These are phyloP conservation scores for Caenorhabditis tropicalis DNA, from an alignment of 1,140 invertebrate species.

Conservation along the genomic window DNA sequence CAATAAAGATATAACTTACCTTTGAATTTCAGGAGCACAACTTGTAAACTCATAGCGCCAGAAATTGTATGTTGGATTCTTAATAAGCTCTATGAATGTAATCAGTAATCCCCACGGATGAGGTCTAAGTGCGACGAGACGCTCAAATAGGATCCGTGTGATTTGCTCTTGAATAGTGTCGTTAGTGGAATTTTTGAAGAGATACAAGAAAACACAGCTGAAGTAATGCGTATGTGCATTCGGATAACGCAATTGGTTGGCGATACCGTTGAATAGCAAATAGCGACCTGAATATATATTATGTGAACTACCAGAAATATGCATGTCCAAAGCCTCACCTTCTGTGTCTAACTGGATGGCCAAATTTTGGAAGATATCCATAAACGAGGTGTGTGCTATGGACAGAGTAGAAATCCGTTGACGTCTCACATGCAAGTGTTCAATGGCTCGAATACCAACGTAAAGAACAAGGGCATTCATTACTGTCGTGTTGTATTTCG, in stretches of 20 bases:
- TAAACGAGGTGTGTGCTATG: constrained; percentile 90
- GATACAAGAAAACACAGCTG: constrained; percentile 91
- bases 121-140: constrained; percentile 94
- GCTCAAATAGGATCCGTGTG: constrained; percentile 86
- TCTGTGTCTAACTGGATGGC: constrained; percentile 96
- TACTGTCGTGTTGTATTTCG: constrained; percentile 87
- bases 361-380: constrained; percentile 99
- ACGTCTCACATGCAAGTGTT: constrained; percentile 76
- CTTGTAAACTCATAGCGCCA: constrained; percentile 99
- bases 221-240: constrained; percentile 99
- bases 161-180: constrained; percentile 88
- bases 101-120: constrained; percentile 98
- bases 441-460: constrained; percentile 93
- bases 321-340: constrained; percentile 75
- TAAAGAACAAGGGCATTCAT: constrained; percentile 97
- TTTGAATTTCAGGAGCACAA: constrained; percentile 97
- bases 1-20: constrained; percentile 78
- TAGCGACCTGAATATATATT: constrained; percentile 78
- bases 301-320: not conserved
- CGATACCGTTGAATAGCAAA: constrained; percentile 95
- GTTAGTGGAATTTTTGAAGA: constrained; percentile 96
- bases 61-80: constrained; percentile 98
- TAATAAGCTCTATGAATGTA: constrained; percentile 98
- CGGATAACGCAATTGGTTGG: constrained; percentile 96
- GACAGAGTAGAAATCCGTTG: constrained; percentile 91